phyloP scores from a whole-genome alignment of 2,113 vertebrate genomes.

The Daphoenositta chrysoptera region DNA sequence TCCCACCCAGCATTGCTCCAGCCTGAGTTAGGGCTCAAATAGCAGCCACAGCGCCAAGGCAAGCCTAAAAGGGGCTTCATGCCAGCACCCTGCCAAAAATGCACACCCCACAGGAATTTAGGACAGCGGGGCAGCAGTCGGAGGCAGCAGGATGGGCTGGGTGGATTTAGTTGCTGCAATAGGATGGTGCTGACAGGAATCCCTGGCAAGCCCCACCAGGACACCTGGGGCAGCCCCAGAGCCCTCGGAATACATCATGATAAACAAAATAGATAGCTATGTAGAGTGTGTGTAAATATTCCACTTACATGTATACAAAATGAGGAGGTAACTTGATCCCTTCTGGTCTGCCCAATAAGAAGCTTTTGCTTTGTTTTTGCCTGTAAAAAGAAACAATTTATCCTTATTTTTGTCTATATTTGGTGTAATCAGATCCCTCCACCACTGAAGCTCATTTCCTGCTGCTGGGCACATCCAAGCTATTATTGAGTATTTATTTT shows the following conservation, averaged over 20 bases:
- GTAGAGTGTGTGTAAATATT: not conserved
- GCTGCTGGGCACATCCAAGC: not conserved
- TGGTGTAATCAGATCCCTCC: not conserved
- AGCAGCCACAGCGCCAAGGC: not conserved
- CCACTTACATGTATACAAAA: not conserved
- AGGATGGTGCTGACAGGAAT: not conserved
- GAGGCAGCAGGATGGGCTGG: not conserved
- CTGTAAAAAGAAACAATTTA: not conserved
- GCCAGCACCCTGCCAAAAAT: not conserved
- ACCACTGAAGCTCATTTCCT: not conserved
- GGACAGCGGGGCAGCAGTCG: not conserved
- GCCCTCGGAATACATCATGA: not conserved
- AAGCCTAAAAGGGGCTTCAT: not conserved
- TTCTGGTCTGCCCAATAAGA: not conserved
- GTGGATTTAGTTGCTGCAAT: not conserved
- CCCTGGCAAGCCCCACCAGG: not conserved
- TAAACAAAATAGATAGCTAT: not conserved
- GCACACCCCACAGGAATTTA: accelerated
- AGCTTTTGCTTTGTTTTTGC: not conserved
- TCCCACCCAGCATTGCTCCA: not conserved
- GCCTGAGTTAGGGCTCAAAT: not conserved
- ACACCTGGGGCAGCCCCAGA: not conserved
- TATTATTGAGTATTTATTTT: conserved; percentile 28
- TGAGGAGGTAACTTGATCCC: not conserved
- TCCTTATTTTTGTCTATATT: not conserved